These are phyloP conservation scores for Atlantisia rogersi DNA, from an alignment of 2,113 vertebrate genomes.

Conservation along the genomic window DNA sequence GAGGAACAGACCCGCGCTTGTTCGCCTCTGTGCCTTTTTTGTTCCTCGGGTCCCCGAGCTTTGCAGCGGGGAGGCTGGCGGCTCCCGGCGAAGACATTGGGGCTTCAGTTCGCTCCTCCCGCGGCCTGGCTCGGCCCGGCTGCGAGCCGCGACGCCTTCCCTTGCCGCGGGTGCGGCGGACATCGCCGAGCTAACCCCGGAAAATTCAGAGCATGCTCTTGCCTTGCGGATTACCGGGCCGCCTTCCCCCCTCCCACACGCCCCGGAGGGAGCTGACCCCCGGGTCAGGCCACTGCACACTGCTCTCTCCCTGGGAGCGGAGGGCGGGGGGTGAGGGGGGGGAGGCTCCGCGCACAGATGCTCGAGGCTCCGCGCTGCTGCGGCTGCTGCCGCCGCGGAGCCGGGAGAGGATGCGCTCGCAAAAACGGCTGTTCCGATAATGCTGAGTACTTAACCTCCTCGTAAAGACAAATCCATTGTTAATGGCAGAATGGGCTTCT, in stretches of 20 bases:
- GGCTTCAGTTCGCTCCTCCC: conserved; percentile 45
- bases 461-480: conserved; percentile 58
- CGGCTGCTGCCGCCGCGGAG: neutral
- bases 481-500: conserved; percentile 50
- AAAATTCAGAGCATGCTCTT: conserved; percentile 21
- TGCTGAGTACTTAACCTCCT: conserved; percentile 51
- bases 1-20: conserved; percentile 48
- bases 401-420: conserved; percentile 27
- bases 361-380: neutral
- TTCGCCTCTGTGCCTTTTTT: conserved; percentile 55
- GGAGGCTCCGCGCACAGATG: neutral
- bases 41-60: conserved; percentile 44
- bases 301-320: conserved; percentile 31
- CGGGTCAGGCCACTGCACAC: conserved; percentile 73
- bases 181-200: neutral
- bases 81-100: conserved; percentile 18
- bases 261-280: conserved; percentile 75
- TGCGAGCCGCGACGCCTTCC: neutral
- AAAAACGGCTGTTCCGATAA: conserved; percentile 29
- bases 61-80: conserved; percentile 18
- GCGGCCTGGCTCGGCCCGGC: conserved; percentile 15
- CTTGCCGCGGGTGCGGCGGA: neutral
- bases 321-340: neutral
- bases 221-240: conserved; percentile 12
- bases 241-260: neutral